Percentiles rank a stretch among this genome's conserved stretches.
phyloP scores from a whole-genome alignment of 2,888 invertebrate species.

The Epinotia demarniana region DNA sequence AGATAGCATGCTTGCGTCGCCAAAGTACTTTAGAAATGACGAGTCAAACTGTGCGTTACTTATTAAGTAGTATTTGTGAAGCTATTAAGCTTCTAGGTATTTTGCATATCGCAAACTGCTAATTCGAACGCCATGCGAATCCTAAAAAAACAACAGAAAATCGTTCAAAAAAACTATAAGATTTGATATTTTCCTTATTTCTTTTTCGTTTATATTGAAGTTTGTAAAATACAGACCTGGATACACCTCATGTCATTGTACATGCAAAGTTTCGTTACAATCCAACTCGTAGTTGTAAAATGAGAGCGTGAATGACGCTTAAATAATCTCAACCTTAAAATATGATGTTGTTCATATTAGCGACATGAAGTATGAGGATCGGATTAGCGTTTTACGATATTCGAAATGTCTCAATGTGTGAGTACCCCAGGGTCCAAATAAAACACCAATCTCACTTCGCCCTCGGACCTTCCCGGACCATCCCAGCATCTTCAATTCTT shows the following conservation, averaged over 20 bases:
- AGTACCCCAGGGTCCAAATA: conserved; percentile 77
- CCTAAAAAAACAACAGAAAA: too few species aligned
- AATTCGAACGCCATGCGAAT: neutral
- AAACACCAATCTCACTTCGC: conserved; percentile 78
- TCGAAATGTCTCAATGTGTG: conserved; percentile 18
- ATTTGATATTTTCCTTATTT: neutral
- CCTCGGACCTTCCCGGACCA: conserved; percentile 79
- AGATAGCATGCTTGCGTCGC: neutral
- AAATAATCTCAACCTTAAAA: too few species aligned
- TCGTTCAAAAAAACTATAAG: neutral
- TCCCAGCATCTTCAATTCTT: conserved; percentile 56
- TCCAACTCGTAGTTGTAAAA: too few species aligned
- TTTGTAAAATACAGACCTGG: too few species aligned
- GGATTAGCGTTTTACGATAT: conserved; percentile 27
- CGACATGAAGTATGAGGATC: neutral
- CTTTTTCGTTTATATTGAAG: too few species aligned
- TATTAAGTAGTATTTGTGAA: conserved; percentile 30
- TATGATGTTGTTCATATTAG: too few species aligned
- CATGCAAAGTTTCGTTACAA: too few species aligned
- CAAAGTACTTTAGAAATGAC: neutral
- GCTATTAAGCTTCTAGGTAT: conserved; percentile 31
- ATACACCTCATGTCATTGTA: too few species aligned
- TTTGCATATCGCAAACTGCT: conserved; percentile 10
- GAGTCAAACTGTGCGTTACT: conserved; percentile 37
- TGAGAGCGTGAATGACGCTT: too few species aligned